A percentile compares a stretch with the other conserved stretches of the same genome.
phyloP scores from a whole-genome alignment of 2,113 vertebrate genomes.

The Ibidorhyncha struthersii region DNA sequence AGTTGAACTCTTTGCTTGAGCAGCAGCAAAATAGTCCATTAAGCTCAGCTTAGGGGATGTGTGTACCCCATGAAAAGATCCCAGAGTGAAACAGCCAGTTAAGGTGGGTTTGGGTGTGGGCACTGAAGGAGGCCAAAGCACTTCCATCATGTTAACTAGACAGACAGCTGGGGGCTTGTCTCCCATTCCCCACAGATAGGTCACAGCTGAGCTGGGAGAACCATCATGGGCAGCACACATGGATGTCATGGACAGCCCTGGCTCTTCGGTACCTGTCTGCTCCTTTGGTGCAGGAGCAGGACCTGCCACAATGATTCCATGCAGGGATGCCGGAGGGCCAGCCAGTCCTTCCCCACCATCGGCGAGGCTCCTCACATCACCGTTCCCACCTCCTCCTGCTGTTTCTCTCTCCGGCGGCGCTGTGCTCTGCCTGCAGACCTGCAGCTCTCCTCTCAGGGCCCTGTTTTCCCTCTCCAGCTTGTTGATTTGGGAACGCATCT shows the following conservation, averaged over 20 bases:
- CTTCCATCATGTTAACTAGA: accelerated
- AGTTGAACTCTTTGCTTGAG: neutral
- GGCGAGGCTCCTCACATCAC: neutral
- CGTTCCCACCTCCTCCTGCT: neutral
- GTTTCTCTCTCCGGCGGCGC: neutral
- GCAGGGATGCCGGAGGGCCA: conserved; percentile 19
- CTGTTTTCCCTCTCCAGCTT: conserved; percentile 86
- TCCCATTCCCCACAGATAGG: neutral
- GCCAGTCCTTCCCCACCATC: accelerated
- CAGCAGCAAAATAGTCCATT: neutral
- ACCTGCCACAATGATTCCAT: conserved; percentile 44
- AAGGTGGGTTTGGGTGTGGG: accelerated
- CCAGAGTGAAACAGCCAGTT: accelerated
- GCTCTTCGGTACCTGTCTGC: conserved; percentile 73
- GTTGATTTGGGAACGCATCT: conserved; percentile 87
- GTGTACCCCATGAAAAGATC: neutral
- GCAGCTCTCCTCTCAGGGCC: conserved; percentile 74
- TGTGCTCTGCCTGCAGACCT: neutral
- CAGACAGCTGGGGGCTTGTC: accelerated
- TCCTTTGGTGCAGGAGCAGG: conserved; percentile 56
- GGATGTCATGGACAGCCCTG: neutral
- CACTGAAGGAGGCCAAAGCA: neutral
- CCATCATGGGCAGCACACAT: neutral
- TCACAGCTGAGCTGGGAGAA: neutral
- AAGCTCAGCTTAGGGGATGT: neutral